Conservation (phyloP, 2,797 vertebrate species). For the Alauda arvensis region DNA sequence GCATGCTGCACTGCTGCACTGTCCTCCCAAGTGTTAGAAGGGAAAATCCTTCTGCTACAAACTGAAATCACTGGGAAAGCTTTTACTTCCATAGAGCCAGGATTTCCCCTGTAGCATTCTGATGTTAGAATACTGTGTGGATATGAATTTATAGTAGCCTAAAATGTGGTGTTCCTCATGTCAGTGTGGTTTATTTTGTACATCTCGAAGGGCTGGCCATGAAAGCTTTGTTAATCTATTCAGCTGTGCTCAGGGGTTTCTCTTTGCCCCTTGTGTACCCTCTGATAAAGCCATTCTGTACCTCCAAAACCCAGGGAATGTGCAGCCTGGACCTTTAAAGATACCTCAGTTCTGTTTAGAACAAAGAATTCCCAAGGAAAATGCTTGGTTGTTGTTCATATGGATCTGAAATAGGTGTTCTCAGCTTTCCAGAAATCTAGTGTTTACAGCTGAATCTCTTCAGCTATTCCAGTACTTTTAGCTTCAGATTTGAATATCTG, state of each 20-base stretch:
- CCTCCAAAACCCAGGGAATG: not conserved
- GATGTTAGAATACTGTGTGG: fast-evolving
- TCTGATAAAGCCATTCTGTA: not conserved
- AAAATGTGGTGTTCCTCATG: not conserved
- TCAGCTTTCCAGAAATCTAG: not conserved
- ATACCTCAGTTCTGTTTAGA: not conserved
- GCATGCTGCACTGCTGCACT: not conserved
- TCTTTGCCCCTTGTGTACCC: not conserved
- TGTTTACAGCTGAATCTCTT: not conserved
- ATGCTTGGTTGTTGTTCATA: not conserved
- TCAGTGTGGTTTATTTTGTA: not conserved
- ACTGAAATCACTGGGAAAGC: not conserved
- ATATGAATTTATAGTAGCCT: not conserved
- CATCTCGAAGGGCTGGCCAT: not conserved
- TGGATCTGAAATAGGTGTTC: not conserved
- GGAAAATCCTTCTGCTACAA: not conserved
- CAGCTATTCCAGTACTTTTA: not conserved
- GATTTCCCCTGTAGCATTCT: not conserved
- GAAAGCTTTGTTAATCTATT: not conserved
- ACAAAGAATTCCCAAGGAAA: not conserved
- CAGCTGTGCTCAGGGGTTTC: not conserved
- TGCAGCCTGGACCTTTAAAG: not conserved
- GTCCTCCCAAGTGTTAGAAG: fast-evolving
- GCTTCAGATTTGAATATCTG: not conserved
- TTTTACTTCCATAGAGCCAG: not conserved